Conservation (phyloP, 2,113 vertebrate species). For the Saimiri boliviensis region DNA sequence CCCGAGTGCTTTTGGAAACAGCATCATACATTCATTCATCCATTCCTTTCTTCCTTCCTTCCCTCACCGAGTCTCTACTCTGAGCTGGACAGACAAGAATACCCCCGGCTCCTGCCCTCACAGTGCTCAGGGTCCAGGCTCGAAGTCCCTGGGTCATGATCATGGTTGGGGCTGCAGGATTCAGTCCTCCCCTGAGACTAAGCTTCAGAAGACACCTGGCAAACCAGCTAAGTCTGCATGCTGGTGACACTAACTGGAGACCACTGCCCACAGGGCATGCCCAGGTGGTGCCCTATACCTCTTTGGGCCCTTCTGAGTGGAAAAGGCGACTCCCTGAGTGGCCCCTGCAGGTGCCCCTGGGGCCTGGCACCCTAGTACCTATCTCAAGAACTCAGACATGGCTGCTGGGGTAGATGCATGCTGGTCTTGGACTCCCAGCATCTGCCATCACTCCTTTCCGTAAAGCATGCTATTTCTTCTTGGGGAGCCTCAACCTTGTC, state of each 20-base stretch:
- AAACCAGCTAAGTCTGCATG: neutral
- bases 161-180: neutral
- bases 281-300: rapidly evolving
- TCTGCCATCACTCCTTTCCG: rapidly evolving
- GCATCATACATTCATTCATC: neutral
- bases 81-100: neutral
- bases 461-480: neutral
- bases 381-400: neutral
- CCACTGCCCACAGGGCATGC: too few relatives aligned
- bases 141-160: rapidly evolving
- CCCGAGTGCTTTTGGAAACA: neutral
- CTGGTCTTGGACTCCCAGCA: neutral
- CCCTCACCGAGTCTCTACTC: neutral
- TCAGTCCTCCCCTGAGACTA: neutral
- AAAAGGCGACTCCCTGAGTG: neutral
- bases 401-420: rapidly evolving
- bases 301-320: neutral
- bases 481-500: neutral
- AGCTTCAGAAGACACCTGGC: neutral
- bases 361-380: neutral
- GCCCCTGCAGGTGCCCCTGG: neutral
- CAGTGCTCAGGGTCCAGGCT: neutral
- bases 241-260: too few relatives aligned
- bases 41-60: neutral
- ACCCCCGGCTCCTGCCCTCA: neutral